Base-by-base conservation (phyloP, 1,140 invertebrate species). In the Parasteatoda tepidariorum region DNA sequence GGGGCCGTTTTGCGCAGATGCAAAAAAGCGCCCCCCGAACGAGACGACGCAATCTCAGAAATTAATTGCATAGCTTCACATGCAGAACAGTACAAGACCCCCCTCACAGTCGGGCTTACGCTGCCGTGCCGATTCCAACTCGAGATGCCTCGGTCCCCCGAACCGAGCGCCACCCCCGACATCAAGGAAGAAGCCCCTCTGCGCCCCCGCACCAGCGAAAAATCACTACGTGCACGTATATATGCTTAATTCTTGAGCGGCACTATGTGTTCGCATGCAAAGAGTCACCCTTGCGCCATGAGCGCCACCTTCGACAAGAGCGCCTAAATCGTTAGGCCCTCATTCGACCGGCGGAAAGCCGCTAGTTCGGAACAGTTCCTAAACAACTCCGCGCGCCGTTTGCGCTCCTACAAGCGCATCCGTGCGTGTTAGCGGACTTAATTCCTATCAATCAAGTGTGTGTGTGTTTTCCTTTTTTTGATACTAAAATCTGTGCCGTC, bases 1-100 rank as follows among this genome's bases (percentile, higher is more conserved):
- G 22, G 31, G 76, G 7, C 41, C 76, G 61, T 48, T 79, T 79
- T 79, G 76, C 76, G 76, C 76, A 79, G 76, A 68, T 68, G 76
- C 76, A 79, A 79, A 67, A 68, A 57, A 78, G 76, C 76, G 76
- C 76, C 76, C 41, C 62, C 64, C 41, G 31, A 34, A 34, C 28
- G 26, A 57, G 22, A 24, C 76, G 62, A 79, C 76, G 76, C 76
- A 79, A 79, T 79, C 76, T 79, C 76, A 22, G 76, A 31, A 68
- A 79, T 68, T 68, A 68, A 79, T 68, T 79, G 62, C 59, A 66
- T 64, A 48, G 74, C 74, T 24, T 48, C 41, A 61, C 76, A 79
- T 79, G 76, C 76, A 79, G 76, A 79, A 79, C 54, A 79, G 74
- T 59, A 34, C 55, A 38, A 48, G 18, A 18, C 9, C 38, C 61